Base-by-base conservation (phyloP, 2,113 vertebrate genomes). In the Rhinogobius similis region DNA sequence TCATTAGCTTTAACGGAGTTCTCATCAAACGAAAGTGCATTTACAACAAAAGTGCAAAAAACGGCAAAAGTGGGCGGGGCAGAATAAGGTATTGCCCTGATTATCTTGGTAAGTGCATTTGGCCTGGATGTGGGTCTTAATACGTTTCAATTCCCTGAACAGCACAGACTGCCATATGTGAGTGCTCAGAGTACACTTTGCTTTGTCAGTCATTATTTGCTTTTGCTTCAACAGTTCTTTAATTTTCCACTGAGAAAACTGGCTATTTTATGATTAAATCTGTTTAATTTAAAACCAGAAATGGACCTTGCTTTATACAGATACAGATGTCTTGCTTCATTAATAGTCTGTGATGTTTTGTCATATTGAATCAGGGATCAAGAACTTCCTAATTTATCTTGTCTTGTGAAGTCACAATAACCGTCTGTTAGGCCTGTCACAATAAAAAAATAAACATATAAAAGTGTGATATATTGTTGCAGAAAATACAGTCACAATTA, bases 91-190 rank as follows among this genome's bases (percentile, higher is more conserved):
- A n/a, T 82, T 78, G 85, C 89, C 83, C 89, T 86, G 83, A 78
- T 66, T 70, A 75, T 70, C 80, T 53, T 79, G 67, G 63, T 77
- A 67, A 79, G 76, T 76, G 77, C 81, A 82, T 69, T 78, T 78
- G 75, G 67, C 69, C 61, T 70, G 64, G 62, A 70, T 56, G 26
- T 69, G 29, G 0, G 46, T 77, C 68, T 76, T 81, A 92, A 93
- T 85, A 86, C 91, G 80, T 58, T 76, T 80, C 85, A 88, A 93
- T 79, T 81, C 88, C 84, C 72, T 70, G 4, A 36, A 5, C 79
- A 53, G 72, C 73, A 63, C 86, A 83, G 90, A 84, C 88, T 88
- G 87, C 74, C 75, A 50, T 68, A 66, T 70, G 86, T 72, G 75
- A 79, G 65, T 78, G 82, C 74, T 74, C 18, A 58, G 26, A 20